A percentile compares a stretch with the other conserved stretches of the same genome.
Evolutionary conservation across 2,888 invertebrate species (phyloP).

Genomic region (Melinaea marsaeus): DNA sequence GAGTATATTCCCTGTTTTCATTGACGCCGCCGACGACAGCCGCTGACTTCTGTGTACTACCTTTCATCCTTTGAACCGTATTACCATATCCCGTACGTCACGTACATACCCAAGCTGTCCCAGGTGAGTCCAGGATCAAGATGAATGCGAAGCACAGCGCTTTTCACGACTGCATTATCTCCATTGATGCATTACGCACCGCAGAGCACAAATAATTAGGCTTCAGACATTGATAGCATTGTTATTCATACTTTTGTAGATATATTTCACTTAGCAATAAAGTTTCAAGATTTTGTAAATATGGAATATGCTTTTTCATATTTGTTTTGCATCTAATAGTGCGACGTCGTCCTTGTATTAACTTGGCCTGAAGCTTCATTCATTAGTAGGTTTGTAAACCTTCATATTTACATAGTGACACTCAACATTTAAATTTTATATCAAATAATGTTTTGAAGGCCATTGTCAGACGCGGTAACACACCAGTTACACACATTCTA

Average conservation of each 20-base stretch:
- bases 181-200: background rate
- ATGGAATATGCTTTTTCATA: background rate
- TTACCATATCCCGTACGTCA: slow-evolving; percentile 64
- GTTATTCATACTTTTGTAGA: background rate
- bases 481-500: too few species aligned
- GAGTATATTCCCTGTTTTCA: slow-evolving; percentile 32
- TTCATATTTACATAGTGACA: too few species aligned
- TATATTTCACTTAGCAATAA: too few species aligned
- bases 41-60: slow-evolving; percentile 69
- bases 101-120: slow-evolving; percentile 65
- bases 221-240: background rate
- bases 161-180: slow-evolving; percentile 13
- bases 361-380: too few species aligned
- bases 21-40: slow-evolving; percentile 49
- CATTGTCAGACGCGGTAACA: too few species aligned
- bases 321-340: too few species aligned
- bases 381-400: too few species aligned
- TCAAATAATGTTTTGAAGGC: too few species aligned
- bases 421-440: too few species aligned
- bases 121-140: slow-evolving; percentile 57
- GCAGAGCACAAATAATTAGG: slow-evolving; percentile 8
- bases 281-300: background rate
- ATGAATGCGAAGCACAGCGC: slow-evolving; percentile 25
- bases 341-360: too few species aligned
- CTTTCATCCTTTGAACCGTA: slow-evolving; percentile 59